phyloP scores from a whole-genome alignment of 1,140 invertebrate species.

The Aethina tumida region DNA sequence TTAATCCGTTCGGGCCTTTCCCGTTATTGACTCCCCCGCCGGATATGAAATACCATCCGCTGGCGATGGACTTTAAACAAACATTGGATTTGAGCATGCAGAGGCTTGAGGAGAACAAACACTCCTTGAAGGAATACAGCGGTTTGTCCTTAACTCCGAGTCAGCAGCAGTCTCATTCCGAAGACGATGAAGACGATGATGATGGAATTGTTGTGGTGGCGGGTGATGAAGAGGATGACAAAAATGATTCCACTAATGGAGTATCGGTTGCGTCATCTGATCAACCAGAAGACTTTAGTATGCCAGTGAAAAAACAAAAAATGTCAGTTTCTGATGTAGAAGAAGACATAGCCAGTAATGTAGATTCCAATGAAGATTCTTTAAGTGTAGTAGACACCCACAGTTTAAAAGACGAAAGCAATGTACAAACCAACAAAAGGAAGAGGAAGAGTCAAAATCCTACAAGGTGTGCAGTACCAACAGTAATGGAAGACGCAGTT shows the following conservation, averaged over 20 bases:
- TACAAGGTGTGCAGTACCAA: conserved; percentile 63
- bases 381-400: conserved; percentile 44
- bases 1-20: conserved; percentile 66
- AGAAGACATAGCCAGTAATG: conserved; percentile 53
- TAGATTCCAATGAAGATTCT: conserved; percentile 68
- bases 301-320: conserved; percentile 50
- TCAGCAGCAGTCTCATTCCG: conserved; percentile 31
- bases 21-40: conserved; percentile 62
- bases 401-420: conserved; percentile 41
- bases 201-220: conserved; percentile 53
- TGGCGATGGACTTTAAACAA: conserved; percentile 59
- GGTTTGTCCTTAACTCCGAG: conserved; percentile 29
- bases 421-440: conserved; percentile 48
- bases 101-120: conserved; percentile 52
- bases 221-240: conserved; percentile 53
- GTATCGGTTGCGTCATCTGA: conserved; percentile 26
- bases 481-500: conserved; percentile 36
- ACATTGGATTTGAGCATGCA: conserved; percentile 37
- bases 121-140: conserved; percentile 37
- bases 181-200: conserved; percentile 44
- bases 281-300: conserved; percentile 56
- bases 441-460: conserved; percentile 91
- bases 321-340: conserved; percentile 53
- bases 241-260: conserved; percentile 23
- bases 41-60: conserved; percentile 52